phyloP scores from a whole-genome alignment of 2,113 vertebrate genomes.

The Dermatemys mawii region DNA sequence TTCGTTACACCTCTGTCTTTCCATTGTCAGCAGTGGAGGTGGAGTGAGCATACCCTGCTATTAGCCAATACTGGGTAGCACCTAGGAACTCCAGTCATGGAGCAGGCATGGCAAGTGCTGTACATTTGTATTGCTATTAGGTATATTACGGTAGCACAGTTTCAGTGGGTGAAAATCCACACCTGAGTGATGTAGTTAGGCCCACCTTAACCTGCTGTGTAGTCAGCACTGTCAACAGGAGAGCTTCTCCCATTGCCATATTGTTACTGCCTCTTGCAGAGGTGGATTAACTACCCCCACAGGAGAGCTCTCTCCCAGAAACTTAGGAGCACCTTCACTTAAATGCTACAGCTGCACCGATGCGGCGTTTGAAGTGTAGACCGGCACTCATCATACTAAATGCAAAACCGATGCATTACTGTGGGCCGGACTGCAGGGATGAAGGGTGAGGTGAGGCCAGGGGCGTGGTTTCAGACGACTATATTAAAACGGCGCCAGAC shows the following conservation, averaged over 20 bases:
- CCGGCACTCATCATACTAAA: too few species aligned
- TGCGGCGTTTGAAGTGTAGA: neutral
- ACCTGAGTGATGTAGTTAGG: accelerated
- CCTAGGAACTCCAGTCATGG: neutral
- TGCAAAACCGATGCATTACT: neutral
- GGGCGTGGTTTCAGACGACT: neutral
- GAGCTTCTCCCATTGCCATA: too few species aligned
- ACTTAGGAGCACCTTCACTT: neutral
- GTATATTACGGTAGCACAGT: neutral
- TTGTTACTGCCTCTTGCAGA: neutral
- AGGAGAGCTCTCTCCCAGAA: neutral
- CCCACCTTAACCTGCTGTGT: neutral
- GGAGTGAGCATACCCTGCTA: too few species aligned
- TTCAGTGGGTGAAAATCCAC: neutral
- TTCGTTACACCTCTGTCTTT: neutral
- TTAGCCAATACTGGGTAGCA: too few species aligned
- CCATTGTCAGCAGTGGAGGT: too few species aligned
- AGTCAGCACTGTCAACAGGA: too few species aligned
- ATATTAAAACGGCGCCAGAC: neutral
- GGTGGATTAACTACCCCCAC: neutral
- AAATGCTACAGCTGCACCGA: neutral
- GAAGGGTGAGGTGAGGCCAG: neutral
- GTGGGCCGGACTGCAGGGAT: neutral
- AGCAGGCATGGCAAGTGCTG: neutral
- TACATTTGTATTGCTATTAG: neutral